Conservation (phyloP, 2,888 invertebrate species). For the Mechanitis mazaeus region DNA sequence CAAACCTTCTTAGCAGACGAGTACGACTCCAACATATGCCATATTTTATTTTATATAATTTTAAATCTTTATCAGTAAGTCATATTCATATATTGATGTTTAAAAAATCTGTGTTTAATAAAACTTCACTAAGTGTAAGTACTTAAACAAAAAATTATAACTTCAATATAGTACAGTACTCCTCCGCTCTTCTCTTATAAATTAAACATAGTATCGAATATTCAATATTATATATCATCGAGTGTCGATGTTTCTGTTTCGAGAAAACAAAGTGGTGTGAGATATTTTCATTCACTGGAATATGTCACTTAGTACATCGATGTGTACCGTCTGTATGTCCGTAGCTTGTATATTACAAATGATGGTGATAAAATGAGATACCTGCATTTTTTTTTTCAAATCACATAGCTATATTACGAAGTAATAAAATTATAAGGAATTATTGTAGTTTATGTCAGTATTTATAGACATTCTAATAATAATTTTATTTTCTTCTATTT, state of each 20-base stretch:
- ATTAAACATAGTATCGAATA: constrained; percentile 35
- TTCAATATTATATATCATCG: constrained; percentile 54
- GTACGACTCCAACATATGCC: no score
- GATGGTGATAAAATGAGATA: constrained; percentile 12
- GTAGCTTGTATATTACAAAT: constrained; percentile 18
- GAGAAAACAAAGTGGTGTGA: constrained; percentile 52
- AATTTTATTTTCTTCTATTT: no score
- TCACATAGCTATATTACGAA: not conserved
- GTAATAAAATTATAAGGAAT: not conserved
- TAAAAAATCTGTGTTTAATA: no score
- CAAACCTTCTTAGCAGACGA: no score
- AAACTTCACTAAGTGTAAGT: no score
- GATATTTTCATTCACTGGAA: constrained; percentile 34
- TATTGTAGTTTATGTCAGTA: not conserved
- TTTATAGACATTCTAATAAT: not conserved
- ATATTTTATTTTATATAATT: no score
- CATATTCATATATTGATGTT: no score
- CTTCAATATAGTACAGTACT: no score
- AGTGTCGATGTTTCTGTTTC: constrained; percentile 55
- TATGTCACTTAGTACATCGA: constrained; percentile 37
- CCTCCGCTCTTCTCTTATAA: constrained; percentile 19
- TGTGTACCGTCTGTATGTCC: constrained; percentile 37
- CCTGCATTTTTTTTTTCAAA: not conserved
- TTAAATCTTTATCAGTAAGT: no score
- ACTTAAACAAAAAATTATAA: not conserved